Percentiles rank a stretch among this genome's conserved stretches.
phyloP scores from a whole-genome alignment of 2,797 vertebrate species.

The Pseudochromis fuscus region DNA sequence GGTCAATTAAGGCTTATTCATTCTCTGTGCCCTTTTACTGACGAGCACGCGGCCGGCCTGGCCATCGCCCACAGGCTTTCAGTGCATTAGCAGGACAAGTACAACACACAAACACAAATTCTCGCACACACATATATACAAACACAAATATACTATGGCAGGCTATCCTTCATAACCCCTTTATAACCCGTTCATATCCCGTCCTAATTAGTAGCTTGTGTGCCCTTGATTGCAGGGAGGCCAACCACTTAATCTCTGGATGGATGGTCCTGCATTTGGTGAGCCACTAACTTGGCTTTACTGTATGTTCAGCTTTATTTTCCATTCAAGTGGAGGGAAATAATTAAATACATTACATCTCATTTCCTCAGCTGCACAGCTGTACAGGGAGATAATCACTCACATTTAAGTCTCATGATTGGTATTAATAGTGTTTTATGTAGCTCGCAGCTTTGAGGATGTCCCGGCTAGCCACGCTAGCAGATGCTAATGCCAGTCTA shows the following conservation, averaged over 20 bases:
- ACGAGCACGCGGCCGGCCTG: conserved; percentile 66
- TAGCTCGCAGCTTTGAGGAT: conserved; percentile 34
- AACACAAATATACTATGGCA: conserved; percentile 51
- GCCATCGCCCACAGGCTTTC: conserved; percentile 76
- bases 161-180: conserved; percentile 71
- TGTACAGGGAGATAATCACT: conserved; percentile 70
- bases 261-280: conserved; percentile 48
- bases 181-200: conserved; percentile 62
- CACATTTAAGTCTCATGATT: conserved; percentile 67
- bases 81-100: conserved; percentile 76
- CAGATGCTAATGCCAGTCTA: conserved; percentile 1
- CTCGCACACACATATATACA: conserved; percentile 39
- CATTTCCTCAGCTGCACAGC: conserved; percentile 62
- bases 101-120: conserved; percentile 41
- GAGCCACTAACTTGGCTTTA: conserved; percentile 48
- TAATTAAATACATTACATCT: conserved; percentile 74
- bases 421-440: conserved; percentile 57
- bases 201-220: conserved; percentile 67
- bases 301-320: conserved; percentile 64
- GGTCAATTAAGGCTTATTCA: conserved; percentile 84
- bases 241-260: conserved; percentile 66
- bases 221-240: conserved; percentile 70
- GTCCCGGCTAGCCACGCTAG: conserved; percentile 5
- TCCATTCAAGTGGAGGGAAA: conserved; percentile 61
- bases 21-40: conserved; percentile 81